These are phyloP conservation scores for Molossus molossus DNA, from an alignment of 2,797 vertebrate species.

Conservation along the genomic window DNA sequence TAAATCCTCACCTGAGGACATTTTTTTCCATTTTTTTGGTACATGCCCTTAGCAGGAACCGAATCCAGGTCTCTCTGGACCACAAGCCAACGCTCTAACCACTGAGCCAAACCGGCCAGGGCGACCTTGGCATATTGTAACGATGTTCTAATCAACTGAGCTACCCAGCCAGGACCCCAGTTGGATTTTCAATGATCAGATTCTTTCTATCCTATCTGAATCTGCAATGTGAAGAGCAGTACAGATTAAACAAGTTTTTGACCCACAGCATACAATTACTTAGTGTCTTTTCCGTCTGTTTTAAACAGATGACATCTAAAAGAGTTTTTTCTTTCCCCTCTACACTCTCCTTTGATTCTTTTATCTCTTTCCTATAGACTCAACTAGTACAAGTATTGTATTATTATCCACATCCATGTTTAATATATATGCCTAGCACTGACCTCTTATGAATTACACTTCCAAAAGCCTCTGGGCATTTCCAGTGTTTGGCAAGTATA, in stretches of 20 bases:
- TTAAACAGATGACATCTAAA: constrained; percentile 66
- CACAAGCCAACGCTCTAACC: too few species aligned
- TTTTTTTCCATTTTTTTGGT: too few species aligned
- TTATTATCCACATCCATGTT: constrained; percentile 39
- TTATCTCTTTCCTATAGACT: constrained; percentile 36
- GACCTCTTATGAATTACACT: constrained; percentile 64
- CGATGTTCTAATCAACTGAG: not conserved
- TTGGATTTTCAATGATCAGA: constrained; percentile 62
- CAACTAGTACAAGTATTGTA: constrained; percentile 22
- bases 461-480: constrained; percentile 68
- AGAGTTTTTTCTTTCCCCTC: not conserved
- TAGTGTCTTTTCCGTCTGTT: constrained; percentile 48
- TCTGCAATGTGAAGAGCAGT: constrained; percentile 12
- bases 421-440: constrained; percentile 57
- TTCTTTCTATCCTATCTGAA: constrained; percentile 63
- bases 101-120: too few species aligned
- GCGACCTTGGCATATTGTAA: not conserved
- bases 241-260: constrained; percentile 44
- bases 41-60: too few species aligned
- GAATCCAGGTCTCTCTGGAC: too few species aligned
- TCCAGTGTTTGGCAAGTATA: constrained; percentile 52
- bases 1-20: too few species aligned
- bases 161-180: not conserved
- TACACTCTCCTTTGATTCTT: constrained; percentile 34
- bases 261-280: not conserved